Evolutionary conservation across 2,797 vertebrate species (phyloP).

Genomic region (Megaceryle alcyon): DNA sequence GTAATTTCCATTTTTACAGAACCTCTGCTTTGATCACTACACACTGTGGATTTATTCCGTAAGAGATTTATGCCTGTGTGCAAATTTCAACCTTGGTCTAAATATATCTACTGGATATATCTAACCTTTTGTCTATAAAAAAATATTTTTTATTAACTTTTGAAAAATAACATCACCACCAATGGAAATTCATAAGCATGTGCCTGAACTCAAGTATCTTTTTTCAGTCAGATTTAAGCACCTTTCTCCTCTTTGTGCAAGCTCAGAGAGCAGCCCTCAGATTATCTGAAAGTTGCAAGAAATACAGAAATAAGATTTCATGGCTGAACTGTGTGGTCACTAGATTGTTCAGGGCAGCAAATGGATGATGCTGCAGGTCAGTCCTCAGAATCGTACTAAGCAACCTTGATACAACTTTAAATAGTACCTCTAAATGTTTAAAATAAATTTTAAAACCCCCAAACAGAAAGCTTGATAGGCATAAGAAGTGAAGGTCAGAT

Average conservation of each 20-base stretch:
- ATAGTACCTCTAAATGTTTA: background rate
- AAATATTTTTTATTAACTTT: background rate
- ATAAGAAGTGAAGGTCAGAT: background rate
- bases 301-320: background rate
- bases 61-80: background rate
- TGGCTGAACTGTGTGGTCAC: background rate
- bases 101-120: constrained; percentile 22
- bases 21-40: constrained; percentile 12
- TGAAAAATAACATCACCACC: background rate
- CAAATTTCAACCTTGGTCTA: background rate
- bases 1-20: constrained; percentile 48
- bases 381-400: background rate
- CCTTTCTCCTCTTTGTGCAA: background rate
- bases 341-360: background rate
- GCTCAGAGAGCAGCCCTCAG: background rate
- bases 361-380: background rate
- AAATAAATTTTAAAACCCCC: background rate
- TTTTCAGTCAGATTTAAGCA: background rate
- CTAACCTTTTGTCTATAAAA: background rate
- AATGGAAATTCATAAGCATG: rapidly evolving
- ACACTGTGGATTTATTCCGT: background rate
- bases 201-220: background rate
- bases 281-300: background rate
- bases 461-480: background rate
- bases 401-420: background rate